These are phyloP conservation scores for Scolanthus callimorphus DNA, from an alignment of 92 coral and sea anemone genomes.

Conservation along the genomic window DNA sequence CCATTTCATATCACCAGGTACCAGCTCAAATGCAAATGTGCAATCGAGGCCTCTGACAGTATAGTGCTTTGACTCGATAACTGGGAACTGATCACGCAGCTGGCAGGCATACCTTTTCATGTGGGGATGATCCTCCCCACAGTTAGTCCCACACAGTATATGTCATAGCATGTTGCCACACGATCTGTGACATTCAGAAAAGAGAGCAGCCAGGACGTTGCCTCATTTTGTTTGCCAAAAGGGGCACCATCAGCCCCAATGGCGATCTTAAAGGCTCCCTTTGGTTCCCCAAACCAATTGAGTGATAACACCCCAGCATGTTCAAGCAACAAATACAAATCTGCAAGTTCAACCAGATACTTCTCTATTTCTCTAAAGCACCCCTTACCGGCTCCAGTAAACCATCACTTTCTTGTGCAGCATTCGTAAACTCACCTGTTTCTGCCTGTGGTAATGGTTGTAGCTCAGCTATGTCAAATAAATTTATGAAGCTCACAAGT, in stretches of 20 bases:
- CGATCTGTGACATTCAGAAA: constrained; percentile 60
- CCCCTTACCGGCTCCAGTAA: not conserved
- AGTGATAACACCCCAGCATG: not conserved
- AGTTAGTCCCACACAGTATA: constrained; percentile 56
- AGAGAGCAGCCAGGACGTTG: constrained; percentile 57
- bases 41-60: constrained; percentile 5
- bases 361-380: constrained; percentile 4
- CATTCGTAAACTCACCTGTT: constrained; percentile 3
- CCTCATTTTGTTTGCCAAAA: constrained; percentile 64
- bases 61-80: not conserved
- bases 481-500: not conserved
- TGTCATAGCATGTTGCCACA: constrained; percentile 63
- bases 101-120: constrained; percentile 49
- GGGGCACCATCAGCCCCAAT: constrained; percentile 82
- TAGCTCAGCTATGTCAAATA: constrained; percentile 1
- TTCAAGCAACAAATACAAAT: constrained; percentile 2
- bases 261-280: constrained; percentile 54
- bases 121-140: constrained; percentile 63
- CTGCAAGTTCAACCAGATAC: constrained; percentile 3
- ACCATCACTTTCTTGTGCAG: too few relatives aligned
- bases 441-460: constrained; percentile 1
- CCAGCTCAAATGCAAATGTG: constrained; percentile 12
- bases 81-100: constrained; percentile 19
- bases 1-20: constrained; percentile 17
- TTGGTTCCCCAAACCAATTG: constrained; percentile 59